These are phyloP conservation scores for Enteromius unitaeniatus DNA, from an alignment of 2,797 vertebrate genomes.

Conservation along the genomic window DNA sequence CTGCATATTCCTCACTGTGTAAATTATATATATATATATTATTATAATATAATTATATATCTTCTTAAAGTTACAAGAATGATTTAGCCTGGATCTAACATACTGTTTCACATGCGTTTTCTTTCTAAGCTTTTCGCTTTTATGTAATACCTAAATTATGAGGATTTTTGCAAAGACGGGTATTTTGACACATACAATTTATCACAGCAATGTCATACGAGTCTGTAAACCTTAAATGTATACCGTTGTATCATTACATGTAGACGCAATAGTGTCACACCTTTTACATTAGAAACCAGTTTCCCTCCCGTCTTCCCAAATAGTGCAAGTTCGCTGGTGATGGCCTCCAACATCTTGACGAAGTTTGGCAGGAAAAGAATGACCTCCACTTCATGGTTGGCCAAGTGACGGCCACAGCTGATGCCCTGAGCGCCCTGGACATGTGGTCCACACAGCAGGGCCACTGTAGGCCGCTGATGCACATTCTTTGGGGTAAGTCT, in stretches of 20 bases:
- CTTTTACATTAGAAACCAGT: conserved; percentile 94
- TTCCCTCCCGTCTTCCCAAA: conserved; percentile 92
- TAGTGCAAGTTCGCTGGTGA: conserved; percentile 91
- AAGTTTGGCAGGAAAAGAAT: conserved; percentile 96
- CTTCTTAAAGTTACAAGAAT: background rate
- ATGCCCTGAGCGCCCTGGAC: conserved; percentile 98
- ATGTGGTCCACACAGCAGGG: conserved; percentile 92
- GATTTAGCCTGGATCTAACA: background rate
- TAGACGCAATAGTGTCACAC: conserved; percentile 66
- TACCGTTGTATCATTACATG: background rate
- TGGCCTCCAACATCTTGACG: conserved; percentile 95
- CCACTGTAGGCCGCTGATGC: conserved; percentile 94
- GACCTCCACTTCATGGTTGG: conserved; percentile 96
- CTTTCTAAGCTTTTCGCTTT: too few relatives aligned
- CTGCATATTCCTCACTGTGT: background rate
- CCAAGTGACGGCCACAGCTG: conserved; percentile 95
- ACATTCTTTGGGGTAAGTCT: conserved; percentile 98
- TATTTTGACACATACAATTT: too few relatives aligned
- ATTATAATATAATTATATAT: too few relatives aligned
- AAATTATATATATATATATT: background rate
- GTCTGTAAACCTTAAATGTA: background rate
- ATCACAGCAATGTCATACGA: too few relatives aligned
- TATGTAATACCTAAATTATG: too few relatives aligned
- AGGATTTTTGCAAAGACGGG: too few relatives aligned
- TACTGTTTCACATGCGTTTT: background rate